Evolutionary conservation across 2,113 vertebrate species (phyloP), one percentile per base, ranked within the genome.

Genomic region (Tichodroma muraria): DNA sequence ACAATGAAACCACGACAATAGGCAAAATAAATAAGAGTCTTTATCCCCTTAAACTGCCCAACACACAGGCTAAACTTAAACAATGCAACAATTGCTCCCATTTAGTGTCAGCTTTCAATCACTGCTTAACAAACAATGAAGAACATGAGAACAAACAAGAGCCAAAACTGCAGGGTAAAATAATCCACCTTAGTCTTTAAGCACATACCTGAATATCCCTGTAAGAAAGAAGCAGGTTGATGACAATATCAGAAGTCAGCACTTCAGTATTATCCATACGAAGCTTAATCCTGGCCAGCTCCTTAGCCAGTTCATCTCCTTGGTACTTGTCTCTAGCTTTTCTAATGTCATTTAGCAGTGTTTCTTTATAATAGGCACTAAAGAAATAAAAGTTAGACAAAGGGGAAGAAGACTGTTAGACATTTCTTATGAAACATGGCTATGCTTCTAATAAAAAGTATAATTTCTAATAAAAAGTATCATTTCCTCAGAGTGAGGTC

Each of bases 211-310:
- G 99, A 92, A 99, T 99, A 96, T 99, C 99, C 90, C 99, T 98
- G 97, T 99, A 99, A 70, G 99, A 99, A 91, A 99, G 98, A 54
- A 99, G 98, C 80, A 99, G 97, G 96, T 99, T 99, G 97, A 99
- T 98, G 85, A 99, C 97, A 63, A 99, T 99, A 92, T 99, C 99
- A 95, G 99, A 98, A 31, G 99, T 99, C 83, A 99, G 98, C 60
- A 99, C 98, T 93, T 99, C 98, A 0, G 98, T 99, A 96, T 98
- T 99, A 96, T 99, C 98, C 76, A 99, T 98, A 65, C 98, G 98
- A n/a, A 99, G 98, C 78, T 98, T 99, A 96, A 99, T 99, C 42
- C 98, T 97, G 61, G 98, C 96, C 52, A 99, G 97, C 65, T 99
- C 99, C 88, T 99, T 99, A 14, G 98, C 98, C 90, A 99, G 97